Evolutionary conservation across 2,888 invertebrate genomes (phyloP).

Genomic region (Eupithecia centaureata): DNA sequence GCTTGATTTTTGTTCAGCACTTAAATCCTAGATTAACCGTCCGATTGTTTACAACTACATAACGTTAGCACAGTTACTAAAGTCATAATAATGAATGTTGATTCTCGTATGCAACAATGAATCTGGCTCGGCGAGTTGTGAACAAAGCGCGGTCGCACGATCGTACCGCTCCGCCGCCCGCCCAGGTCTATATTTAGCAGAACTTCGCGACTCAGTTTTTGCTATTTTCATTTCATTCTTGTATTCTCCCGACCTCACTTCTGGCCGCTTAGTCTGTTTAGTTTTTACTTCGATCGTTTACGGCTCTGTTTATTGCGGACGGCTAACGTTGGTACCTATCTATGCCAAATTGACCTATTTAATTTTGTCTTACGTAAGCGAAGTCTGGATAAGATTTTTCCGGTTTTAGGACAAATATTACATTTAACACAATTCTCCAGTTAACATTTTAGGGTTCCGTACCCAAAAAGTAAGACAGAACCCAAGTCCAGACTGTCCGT

Average conservation of each 20-base stretch:
- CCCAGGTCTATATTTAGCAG: constrained; percentile 80
- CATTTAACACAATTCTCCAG: too few species aligned
- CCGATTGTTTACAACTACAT: background rate
- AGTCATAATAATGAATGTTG: constrained; percentile 35
- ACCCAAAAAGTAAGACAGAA: too few species aligned
- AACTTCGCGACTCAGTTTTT: constrained; percentile 80
- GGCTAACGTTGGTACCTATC: background rate
- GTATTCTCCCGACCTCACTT: constrained; percentile 64
- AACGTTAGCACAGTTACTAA: constrained; percentile 16
- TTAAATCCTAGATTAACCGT: background rate
- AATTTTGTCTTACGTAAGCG: constrained; percentile 18
- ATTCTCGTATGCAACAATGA: constrained; percentile 38
- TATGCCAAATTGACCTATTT: constrained; percentile 20
- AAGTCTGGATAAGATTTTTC: constrained; percentile 6
- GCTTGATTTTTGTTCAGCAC: background rate
- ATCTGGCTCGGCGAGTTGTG: constrained; percentile 42
- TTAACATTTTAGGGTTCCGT: too few species aligned
- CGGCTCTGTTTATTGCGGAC: constrained; percentile 11
- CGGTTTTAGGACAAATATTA: too few species aligned
- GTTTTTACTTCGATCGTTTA: constrained; percentile 26
- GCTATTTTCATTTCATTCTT: constrained; percentile 83
- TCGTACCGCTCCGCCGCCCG: constrained; percentile 56
- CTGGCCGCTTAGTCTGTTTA: constrained; percentile 49
- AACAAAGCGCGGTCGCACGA: constrained; percentile 69
- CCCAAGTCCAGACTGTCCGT: too few species aligned